These are phyloP conservation scores for Caenorhabditis doughertyi DNA, from an alignment of 2,888 invertebrate genomes.

Conservation along the genomic window DNA sequence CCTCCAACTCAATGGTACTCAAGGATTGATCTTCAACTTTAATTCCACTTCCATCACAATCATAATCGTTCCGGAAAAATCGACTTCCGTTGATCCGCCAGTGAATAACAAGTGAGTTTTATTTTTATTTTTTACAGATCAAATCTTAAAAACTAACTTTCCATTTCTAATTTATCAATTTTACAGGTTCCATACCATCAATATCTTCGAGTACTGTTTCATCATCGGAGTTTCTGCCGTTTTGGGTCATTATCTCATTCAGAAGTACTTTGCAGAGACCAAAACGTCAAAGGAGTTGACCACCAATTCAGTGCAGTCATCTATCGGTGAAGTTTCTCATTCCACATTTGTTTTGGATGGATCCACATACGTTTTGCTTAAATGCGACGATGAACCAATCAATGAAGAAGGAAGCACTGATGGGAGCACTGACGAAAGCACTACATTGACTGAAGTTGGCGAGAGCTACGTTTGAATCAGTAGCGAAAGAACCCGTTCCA, in stretches of 20 bases:
- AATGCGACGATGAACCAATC: no score
- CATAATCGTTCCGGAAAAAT: no score
- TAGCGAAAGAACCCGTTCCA: no score
- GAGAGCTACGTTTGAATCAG: no score
- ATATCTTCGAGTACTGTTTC: not conserved
- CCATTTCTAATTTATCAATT: not conserved
- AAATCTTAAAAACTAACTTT: not conserved
- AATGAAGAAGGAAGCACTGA: no score
- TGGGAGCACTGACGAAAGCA: no score
- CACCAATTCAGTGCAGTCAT: no score
- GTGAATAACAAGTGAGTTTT: no score
- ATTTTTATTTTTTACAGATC: no score
- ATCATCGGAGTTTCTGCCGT: not conserved
- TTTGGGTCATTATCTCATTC: not conserved
- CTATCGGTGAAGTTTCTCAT: constrained; percentile 26
- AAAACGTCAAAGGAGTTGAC: not conserved
- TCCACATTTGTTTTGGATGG: not conserved
- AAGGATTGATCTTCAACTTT: not conserved
- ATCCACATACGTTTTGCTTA: no score
- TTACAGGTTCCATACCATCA: not conserved
- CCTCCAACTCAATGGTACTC: not conserved
- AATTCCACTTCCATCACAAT: not conserved
- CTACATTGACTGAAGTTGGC: no score
- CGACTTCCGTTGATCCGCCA: no score
- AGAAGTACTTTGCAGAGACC: not conserved